Percentiles rank a stretch among this genome's conserved stretches.
Evolutionary conservation across 1,140 invertebrate genomes (phyloP).

Genomic region (Hypothenemus hampei): DNA sequence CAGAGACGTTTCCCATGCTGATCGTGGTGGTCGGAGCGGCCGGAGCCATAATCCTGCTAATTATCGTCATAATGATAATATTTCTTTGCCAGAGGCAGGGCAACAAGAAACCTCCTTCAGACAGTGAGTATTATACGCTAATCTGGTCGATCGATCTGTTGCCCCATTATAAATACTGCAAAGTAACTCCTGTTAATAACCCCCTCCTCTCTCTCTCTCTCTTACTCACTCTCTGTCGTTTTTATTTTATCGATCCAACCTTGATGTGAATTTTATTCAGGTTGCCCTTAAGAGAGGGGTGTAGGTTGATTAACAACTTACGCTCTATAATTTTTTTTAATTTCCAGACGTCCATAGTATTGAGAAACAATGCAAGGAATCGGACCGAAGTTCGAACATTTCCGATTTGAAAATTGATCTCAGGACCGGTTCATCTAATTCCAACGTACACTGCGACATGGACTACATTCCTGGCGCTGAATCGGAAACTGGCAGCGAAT

Average conservation of each 20-base stretch:
- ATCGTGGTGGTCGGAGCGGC: slow-evolving; percentile 51
- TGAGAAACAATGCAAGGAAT: slow-evolving; percentile 78
- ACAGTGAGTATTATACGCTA: slow-evolving; percentile 38
- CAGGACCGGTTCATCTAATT: slow-evolving; percentile 74
- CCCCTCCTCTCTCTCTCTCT: background rate
- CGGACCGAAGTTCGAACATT: slow-evolving; percentile 83
- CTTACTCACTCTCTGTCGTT: no score
- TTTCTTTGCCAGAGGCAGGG: slow-evolving; percentile 51
- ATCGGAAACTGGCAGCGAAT: slow-evolving; percentile 46
- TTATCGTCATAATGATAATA: slow-evolving; percentile 52
- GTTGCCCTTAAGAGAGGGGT: background rate
- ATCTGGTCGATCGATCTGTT: no score
- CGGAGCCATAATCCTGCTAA: slow-evolving; percentile 50
- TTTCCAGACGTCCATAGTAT: slow-evolving; percentile 49
- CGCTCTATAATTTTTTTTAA: background rate
- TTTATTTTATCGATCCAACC: no score
- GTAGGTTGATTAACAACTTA: slow-evolving; percentile 3
- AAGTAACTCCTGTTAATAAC: background rate
- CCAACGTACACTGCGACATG: slow-evolving; percentile 62
- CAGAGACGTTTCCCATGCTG: slow-evolving; percentile 49
- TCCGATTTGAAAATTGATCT: slow-evolving; percentile 87
- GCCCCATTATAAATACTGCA: background rate
- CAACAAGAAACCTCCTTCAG: slow-evolving; percentile 42
- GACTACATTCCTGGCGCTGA: slow-evolving; percentile 49
- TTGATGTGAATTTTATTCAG: slow-evolving; percentile 11